Conservation (phyloP, 2,797 vertebrate species). For the Helarctos malayanus region DNA sequence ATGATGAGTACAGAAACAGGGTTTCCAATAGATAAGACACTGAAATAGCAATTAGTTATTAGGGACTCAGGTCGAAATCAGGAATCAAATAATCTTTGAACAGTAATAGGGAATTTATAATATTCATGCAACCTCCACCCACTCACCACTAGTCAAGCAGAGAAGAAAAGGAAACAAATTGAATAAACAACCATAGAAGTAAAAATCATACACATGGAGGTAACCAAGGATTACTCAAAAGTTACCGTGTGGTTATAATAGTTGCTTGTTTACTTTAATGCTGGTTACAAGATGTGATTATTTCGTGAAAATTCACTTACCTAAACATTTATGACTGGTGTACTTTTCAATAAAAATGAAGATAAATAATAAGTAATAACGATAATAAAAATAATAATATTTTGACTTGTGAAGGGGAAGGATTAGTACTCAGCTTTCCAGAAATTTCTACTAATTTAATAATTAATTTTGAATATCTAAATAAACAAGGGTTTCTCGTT, state of each 20-base stretch:
- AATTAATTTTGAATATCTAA: not conserved
- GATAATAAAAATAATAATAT: not conserved
- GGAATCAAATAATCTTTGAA: not conserved
- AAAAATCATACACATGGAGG: not conserved
- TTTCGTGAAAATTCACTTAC: not conserved
- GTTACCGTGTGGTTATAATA: not conserved
- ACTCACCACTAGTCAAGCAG: not conserved
- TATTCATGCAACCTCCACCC: not conserved
- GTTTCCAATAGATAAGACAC: not conserved
- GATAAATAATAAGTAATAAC: not conserved
- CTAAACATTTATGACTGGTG: not conserved
- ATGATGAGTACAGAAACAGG: not conserved
- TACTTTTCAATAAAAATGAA: slow-evolving; percentile 10
- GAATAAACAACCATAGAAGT: not conserved
- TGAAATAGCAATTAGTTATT: not conserved
- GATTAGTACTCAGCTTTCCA: not conserved
- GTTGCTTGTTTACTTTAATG: not conserved
- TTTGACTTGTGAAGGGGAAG: not conserved
- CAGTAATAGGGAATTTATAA: not conserved
- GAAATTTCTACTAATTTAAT: not conserved
- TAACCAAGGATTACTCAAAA: not conserved
- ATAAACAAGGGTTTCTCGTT: not conserved
- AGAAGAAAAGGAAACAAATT: not conserved
- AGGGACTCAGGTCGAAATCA: not conserved
- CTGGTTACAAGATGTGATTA: not conserved